Base-by-base conservation (phyloP, 2,797 vertebrate species). In the Squalus acanthias region DNA sequence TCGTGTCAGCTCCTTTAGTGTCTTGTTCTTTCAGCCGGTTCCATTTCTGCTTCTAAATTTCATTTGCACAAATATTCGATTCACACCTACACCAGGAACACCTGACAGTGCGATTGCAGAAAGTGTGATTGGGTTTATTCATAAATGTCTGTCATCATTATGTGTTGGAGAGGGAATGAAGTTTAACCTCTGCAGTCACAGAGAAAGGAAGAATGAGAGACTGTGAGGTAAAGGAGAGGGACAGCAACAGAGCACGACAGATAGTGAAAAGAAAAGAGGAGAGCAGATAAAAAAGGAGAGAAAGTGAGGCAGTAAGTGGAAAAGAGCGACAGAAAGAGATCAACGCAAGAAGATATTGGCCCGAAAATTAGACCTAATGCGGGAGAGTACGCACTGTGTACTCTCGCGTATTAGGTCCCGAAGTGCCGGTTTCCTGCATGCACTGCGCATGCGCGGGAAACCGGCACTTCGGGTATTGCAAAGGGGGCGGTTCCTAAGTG, bases 21-120 rank as follows among this genome's bases (percentile, higher is more conserved):
- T 92, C 89, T n/a, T n/a, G 29, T 92, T 92, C 89, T 92, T 92
- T 92, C 33, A 2, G 10, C 26, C 29, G 22, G 8, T 60, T 89
- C 87, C 26, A 26, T 29, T 89, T 89, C 60, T 92, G 57, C 17
- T 92, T 92, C 60, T n/a, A 60, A 92, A 92, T 92, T 92, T 63
- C 65, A 92, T 92, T 92, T 92, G 60, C 89, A 92, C 29, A 17
- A n/a, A 33, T 39, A 92, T 92, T 92, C 5, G 60, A 65, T 92
- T 63, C 89, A 92, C 57, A 63, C 89, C 60, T 92, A 65, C 89
- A 17, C 29, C 60, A 65, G 33, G 57, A 60, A 6, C 60, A 92
- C 29, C 33, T 65, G 89, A 33, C 33, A 92, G 60, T 17, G 89
- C 3, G 24, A 65, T 15, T 39, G 13, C 89, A n/a, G 29, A 65